Conservation (phyloP, 2,888 invertebrate species). For the Habroteleia sp. region DNA sequence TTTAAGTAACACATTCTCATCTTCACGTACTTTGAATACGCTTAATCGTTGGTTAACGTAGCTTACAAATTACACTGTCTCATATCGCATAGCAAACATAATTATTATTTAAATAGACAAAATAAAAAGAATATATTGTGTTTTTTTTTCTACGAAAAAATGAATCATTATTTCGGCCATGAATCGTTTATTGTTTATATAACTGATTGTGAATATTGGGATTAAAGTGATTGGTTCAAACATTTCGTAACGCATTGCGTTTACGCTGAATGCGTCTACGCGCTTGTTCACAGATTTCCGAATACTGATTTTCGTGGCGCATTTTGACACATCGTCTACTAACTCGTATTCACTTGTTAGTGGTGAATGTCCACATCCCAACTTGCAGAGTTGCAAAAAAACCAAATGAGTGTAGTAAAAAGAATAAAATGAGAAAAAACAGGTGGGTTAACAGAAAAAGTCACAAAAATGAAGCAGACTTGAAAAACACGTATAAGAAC, state of each 20-base stretch:
- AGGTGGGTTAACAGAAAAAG: conserved; percentile 9
- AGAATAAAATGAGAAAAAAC: conserved; percentile 19
- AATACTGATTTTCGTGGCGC: conserved; percentile 54
- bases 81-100: conserved; percentile 13
- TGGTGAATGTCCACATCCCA: conserved; percentile 51
- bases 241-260: conserved; percentile 17
- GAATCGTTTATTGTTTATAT: conserved; percentile 48
- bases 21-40: conserved; percentile 6
- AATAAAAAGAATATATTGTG: no score
- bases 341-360: conserved; percentile 58
- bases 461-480: conserved; percentile 5
- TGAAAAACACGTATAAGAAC: conserved; percentile 27
- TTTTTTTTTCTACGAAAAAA: no score
- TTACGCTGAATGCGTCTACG: conserved; percentile 21
- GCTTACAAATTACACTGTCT: conserved; percentile 9
- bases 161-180: no score
- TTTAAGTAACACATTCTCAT: conserved; percentile 42
- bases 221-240: conserved; percentile 35
- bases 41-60: conserved; percentile 39
- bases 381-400: conserved; percentile 40
- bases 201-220: conserved; percentile 29
- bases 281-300: conserved; percentile 48
- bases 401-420: conserved; percentile 46
- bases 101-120: conserved; percentile 38
- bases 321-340: conserved; percentile 59